Evolutionary conservation across 2,113 vertebrate genomes (phyloP).

Genomic region (Asarcornis scutulata): DNA sequence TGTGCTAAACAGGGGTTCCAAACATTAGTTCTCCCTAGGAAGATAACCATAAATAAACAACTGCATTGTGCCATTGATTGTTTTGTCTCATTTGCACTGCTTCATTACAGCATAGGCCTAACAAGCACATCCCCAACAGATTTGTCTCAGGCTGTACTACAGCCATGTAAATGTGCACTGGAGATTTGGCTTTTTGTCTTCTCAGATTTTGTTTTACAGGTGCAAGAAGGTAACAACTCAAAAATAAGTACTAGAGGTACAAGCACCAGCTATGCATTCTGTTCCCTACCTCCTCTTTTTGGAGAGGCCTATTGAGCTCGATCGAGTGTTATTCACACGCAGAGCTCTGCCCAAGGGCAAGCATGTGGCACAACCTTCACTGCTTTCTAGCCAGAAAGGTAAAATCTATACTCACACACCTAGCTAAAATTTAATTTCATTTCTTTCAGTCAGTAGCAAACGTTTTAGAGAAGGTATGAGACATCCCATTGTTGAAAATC

Average conservation of each 20-base stretch:
- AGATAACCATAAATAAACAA: background rate
- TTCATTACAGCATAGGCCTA: background rate
- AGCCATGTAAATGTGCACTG: background rate
- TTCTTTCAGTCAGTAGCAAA: background rate
- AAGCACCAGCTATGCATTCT: background rate
- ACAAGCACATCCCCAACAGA: background rate
- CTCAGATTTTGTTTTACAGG: background rate
- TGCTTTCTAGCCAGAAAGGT: background rate
- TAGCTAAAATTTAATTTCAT: background rate
- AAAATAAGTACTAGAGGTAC: background rate
- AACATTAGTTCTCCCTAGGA: background rate
- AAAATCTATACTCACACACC: background rate
- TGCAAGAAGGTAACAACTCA: background rate
- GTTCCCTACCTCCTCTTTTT: background rate
- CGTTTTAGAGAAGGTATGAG: background rate
- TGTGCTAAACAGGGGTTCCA: background rate
- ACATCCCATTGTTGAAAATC: background rate
- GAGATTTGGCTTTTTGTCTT: background rate
- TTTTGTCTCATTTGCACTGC: background rate
- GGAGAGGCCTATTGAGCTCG: background rate
- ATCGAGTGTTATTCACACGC: background rate
- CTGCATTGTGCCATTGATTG: fast-evolving
- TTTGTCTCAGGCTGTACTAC: background rate
- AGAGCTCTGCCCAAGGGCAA: background rate
- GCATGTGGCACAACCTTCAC: background rate